Percentiles rank a stretch among this genome's conserved stretches.
Conservation (phyloP, 2,797 vertebrate species). For the Perodicticus potto region DNA sequence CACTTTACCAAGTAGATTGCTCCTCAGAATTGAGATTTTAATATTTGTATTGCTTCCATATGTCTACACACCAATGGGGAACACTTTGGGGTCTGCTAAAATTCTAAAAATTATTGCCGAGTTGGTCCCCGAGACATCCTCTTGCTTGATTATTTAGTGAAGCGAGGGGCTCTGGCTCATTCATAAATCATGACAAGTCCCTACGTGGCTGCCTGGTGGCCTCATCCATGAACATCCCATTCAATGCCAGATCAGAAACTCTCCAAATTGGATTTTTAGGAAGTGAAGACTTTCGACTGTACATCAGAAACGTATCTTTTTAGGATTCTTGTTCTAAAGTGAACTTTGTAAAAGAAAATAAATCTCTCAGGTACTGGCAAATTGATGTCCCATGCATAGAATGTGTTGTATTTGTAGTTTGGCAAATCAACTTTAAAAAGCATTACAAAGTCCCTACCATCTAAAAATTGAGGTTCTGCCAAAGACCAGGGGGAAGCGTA, state of each 20-base stretch:
- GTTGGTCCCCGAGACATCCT: constrained; percentile 61
- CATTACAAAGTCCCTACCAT: not conserved
- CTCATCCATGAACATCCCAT: constrained; percentile 18
- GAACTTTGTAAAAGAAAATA: constrained; percentile 70
- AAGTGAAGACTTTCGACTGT: constrained; percentile 27
- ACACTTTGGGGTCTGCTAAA: not conserved
- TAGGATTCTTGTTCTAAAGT: constrained; percentile 8
- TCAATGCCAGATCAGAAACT: constrained; percentile 70
- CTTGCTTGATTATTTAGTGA: constrained; percentile 61
- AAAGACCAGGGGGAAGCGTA: not conserved
- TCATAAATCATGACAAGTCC: constrained; percentile 69
- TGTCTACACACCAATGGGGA: not conserved
- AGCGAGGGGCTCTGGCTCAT: constrained; percentile 3
- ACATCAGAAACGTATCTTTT: constrained; percentile 21
- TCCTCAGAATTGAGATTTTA: not conserved
- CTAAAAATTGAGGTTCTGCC: not conserved
- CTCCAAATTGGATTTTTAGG: constrained; percentile 63
- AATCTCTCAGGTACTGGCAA: not conserved
- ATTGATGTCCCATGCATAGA: not conserved
- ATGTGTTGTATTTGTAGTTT: not conserved
- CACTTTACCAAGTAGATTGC: not conserved
- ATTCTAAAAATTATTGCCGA: constrained; percentile 33
- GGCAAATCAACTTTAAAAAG: constrained; percentile 20
- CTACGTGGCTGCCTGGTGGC: constrained; percentile 12
- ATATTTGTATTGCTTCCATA: not conserved